These are phyloP conservation scores for Neocrepidodera transversa DNA, from an alignment of 2,888 invertebrate genomes.

Conservation along the genomic window DNA sequence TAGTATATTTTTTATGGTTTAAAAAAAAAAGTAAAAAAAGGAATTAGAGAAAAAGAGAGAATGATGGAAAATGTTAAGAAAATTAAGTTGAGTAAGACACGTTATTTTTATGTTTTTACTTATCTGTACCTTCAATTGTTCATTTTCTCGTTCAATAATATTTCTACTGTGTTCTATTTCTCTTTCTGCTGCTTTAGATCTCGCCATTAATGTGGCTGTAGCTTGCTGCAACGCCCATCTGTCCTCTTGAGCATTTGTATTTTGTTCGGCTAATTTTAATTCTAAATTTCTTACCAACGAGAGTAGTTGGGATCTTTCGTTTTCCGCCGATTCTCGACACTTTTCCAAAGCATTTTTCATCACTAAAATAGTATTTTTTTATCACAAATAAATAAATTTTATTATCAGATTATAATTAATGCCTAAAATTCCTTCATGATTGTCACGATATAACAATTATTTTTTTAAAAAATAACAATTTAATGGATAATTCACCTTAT, in stretches of 20 bases:
- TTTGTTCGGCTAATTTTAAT: slow-evolving; percentile 67
- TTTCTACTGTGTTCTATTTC: slow-evolving; percentile 68
- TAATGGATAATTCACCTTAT: too few relatives aligned
- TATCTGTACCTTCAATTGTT: slow-evolving; percentile 65
- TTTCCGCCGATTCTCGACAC: slow-evolving; percentile 65
- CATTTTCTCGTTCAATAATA: slow-evolving; percentile 66
- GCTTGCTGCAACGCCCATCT: slow-evolving; percentile 65
- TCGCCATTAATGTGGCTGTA: slow-evolving; percentile 67
- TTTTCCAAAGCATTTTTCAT: slow-evolving; percentile 66
- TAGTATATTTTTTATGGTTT: too few relatives aligned
- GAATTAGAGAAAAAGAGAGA: too few relatives aligned
- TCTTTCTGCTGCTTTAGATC: slow-evolving; percentile 67
- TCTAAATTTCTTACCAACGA: slow-evolving; percentile 65
- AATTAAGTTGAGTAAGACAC: too few relatives aligned
- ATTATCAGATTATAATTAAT: too few relatives aligned
- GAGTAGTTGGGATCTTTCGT: slow-evolving; percentile 64
- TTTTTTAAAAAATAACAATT: too few relatives aligned
- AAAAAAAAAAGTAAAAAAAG: too few relatives aligned
- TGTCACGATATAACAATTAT: too few relatives aligned
- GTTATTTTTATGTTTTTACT: not conserved
- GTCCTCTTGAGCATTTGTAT: slow-evolving; percentile 56
- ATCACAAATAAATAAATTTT: too few relatives aligned
- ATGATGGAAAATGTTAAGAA: too few relatives aligned
- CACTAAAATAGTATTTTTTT: slow-evolving; percentile 61
- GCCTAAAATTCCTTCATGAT: too few relatives aligned